Conservation (phyloP, 2,113 vertebrate genomes). For the Tylochromis polylepis region DNA sequence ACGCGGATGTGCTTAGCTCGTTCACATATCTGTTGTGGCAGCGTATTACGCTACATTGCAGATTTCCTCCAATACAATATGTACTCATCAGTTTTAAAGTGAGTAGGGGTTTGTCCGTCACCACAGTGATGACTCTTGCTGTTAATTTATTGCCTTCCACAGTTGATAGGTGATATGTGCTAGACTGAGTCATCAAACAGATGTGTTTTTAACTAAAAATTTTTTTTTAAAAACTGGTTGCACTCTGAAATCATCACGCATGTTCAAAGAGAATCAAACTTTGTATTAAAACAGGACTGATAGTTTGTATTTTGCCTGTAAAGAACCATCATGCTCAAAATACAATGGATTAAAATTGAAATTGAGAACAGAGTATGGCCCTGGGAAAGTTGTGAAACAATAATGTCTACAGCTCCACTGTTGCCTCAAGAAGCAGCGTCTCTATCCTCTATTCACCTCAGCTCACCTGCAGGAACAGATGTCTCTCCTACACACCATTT, state of each 20-base stretch:
- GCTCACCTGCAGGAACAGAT: constrained; percentile 44
- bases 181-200: not conserved
- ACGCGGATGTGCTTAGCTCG: too few species aligned
- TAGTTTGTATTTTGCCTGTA: not conserved
- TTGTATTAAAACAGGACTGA: not conserved
- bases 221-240: not conserved
- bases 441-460: constrained; percentile 28
- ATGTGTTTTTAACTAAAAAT: not conserved
- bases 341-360: not conserved
- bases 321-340: not conserved
- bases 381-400: constrained; percentile 25
- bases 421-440: not conserved
- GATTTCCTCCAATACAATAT: too few species aligned
- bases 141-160: not conserved
- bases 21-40: too few species aligned
- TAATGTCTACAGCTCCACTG: not conserved
- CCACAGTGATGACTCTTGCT: not conserved
- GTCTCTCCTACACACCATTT: constrained; percentile 53
- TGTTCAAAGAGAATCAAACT: not conserved
- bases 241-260: not conserved
- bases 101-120: not conserved
- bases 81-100: too few species aligned
- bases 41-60: too few species aligned
- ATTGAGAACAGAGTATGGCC: not conserved
- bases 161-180: not conserved